phyloP scores from a whole-genome alignment of 2,797 vertebrate species.

The Triplophysa yarkandensis region DNA sequence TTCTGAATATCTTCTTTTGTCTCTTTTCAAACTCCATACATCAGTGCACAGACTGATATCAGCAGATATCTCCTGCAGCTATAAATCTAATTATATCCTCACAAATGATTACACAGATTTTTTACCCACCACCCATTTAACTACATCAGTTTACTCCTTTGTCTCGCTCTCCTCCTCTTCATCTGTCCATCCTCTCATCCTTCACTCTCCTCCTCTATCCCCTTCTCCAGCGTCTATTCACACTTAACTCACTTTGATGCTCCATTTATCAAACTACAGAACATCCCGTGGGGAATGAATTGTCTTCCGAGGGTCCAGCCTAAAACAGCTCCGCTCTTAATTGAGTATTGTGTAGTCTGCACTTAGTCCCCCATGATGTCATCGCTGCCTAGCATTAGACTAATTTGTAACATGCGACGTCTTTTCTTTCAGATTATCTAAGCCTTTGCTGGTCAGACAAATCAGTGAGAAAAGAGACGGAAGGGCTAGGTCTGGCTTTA shows the following conservation, averaged over 20 bases:
- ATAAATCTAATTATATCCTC: slow-evolving; percentile 35
- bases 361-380: slow-evolving; percentile 70
- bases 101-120: slow-evolving; percentile 27
- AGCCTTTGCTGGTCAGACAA: neutral
- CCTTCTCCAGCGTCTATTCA: slow-evolving; percentile 32
- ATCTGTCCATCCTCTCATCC: slow-evolving; percentile 25
- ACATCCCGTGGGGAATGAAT: slow-evolving; percentile 26
- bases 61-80: slow-evolving; percentile 26
- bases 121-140: slow-evolving; percentile 14
- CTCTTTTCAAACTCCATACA: slow-evolving; percentile 4
- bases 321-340: neutral
- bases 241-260: slow-evolving; percentile 52
- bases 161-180: slow-evolving; percentile 17
- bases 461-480: neutral
- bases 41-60: slow-evolving; percentile 26
- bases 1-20: no score
- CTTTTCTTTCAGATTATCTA: slow-evolving; percentile 46
- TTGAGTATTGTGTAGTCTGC: slow-evolving; percentile 17
- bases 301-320: slow-evolving; percentile 25
- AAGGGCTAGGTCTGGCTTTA: slow-evolving; percentile 36
- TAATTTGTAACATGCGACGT: slow-evolving; percentile 13
- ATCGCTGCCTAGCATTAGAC: slow-evolving; percentile 63
- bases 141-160: neutral
- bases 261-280: slow-evolving; percentile 47
- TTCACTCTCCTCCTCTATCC: slow-evolving; percentile 29